These are phyloP conservation scores for Panthera uncia DNA, from an alignment of 2,113 vertebrate species.

Conservation along the genomic window DNA sequence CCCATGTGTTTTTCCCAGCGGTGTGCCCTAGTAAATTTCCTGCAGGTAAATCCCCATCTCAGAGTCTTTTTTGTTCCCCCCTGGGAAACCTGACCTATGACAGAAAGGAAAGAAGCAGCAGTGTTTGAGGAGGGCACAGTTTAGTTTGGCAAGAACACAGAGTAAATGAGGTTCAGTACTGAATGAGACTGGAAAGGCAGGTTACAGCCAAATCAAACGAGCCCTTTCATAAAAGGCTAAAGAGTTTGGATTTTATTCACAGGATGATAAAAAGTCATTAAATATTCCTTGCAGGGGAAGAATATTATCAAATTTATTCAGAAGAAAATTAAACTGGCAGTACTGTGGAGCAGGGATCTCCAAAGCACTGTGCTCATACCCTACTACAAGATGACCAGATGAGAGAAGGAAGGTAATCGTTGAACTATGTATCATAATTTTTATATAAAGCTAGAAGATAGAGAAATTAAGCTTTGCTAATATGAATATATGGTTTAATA, in stretches of 20 bases:
- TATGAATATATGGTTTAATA: not conserved
- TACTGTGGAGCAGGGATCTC: not conserved
- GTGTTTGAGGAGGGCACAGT: not conserved
- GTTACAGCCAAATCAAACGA: conserved; percentile 36
- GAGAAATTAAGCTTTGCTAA: not conserved
- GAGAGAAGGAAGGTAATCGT: not conserved
- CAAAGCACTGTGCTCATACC: not conserved
- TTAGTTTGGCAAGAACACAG: not conserved
- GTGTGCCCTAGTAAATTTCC: not conserved
- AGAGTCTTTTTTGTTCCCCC: not conserved
- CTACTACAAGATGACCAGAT: not conserved
- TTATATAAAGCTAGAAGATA: conserved; percentile 6
- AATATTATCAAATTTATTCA: conserved; percentile 43
- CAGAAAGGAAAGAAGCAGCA: not conserved
- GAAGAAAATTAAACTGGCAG: conserved; percentile 27
- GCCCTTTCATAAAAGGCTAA: conserved; percentile 35
- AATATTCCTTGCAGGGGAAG: conserved; percentile 6
- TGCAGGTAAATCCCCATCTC: not conserved
- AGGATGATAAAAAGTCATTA: conserved; percentile 34
- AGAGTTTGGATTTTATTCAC: conserved; percentile 36
- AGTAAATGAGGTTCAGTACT: not conserved
- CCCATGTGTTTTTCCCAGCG: not conserved
- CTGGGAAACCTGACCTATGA: not conserved
- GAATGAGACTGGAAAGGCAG: not conserved
- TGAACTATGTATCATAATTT: not conserved